A percentile compares a stretch with the other conserved stretches of the same genome.
Evolutionary conservation across 2,888 invertebrate species (phyloP).

Genomic region (Callosobruchus maculatus): DNA sequence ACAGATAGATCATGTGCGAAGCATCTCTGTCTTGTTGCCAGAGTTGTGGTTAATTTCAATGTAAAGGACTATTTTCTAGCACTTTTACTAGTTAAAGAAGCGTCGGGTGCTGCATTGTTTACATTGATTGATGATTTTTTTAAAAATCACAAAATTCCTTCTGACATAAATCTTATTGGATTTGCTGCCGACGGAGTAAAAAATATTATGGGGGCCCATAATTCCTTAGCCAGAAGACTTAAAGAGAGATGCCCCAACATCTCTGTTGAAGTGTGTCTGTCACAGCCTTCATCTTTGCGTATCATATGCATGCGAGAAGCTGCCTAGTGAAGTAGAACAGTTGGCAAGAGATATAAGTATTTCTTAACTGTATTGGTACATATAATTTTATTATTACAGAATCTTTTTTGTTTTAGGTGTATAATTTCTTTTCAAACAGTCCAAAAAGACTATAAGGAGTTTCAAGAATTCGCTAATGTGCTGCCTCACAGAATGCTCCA

Average conservation of each 20-base stretch:
- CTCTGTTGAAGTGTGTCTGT: conserved; percentile 39
- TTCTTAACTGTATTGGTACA: background rate
- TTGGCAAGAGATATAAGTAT: conserved; percentile 27
- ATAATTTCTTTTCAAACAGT: background rate
- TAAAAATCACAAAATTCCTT: conserved; percentile 26
- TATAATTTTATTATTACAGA: background rate
- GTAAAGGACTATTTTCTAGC: background rate
- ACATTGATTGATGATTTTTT: conserved; percentile 20
- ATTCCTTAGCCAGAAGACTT: conserved; percentile 34
- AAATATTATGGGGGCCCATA: conserved; percentile 34
- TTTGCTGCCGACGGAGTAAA: conserved; percentile 42
- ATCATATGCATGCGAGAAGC: conserved; percentile 34
- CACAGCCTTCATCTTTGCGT: conserved; percentile 36
- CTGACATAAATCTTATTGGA: conserved; percentile 35
- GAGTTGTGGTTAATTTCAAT: conserved; percentile 1
- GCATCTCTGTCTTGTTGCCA: conserved; percentile 8
- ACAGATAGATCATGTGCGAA: conserved; percentile 14
- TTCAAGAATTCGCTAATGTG: conserved; percentile 2
- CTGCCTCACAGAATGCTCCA: conserved; percentile 8
- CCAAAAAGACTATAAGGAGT: background rate
- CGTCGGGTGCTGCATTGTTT: background rate
- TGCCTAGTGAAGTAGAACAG: conserved; percentile 34
- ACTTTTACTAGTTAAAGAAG: background rate
- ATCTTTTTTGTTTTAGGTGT: background rate
- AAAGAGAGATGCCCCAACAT: conserved; percentile 32